Percentiles rank a stretch among this genome's conserved stretches.
phyloP scores from a whole-genome alignment of 2,113 vertebrate species.

The Muntiacus muntjak region DNA sequence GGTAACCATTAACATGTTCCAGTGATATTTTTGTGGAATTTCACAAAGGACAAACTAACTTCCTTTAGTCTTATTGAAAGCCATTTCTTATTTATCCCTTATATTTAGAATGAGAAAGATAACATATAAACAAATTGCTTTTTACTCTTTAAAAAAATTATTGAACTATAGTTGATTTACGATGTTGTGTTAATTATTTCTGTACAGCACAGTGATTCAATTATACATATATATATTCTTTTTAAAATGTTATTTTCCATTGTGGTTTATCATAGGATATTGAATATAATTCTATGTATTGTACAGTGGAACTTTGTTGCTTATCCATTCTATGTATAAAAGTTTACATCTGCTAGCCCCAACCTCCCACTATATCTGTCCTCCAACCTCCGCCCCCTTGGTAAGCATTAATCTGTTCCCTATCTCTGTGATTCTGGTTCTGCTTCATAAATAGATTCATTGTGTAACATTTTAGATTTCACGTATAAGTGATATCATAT shows the following conservation, averaged over 20 bases:
- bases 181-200: background rate
- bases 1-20: background rate
- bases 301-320: background rate
- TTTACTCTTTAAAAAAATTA: background rate
- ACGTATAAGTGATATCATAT: background rate
- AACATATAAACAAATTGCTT: background rate
- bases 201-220: background rate
- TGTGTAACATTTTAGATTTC: background rate
- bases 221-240: background rate
- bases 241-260: background rate
- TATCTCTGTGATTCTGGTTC: background rate
- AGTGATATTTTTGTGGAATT: background rate
- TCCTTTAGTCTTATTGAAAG: background rate
- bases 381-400: background rate
- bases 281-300: background rate
- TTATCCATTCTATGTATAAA: background rate
- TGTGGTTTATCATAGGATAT: background rate
- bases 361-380: background rate
- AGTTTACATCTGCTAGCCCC: background rate
- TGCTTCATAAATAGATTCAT: background rate
- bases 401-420: background rate
- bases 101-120: background rate
- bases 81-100: background rate
- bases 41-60: background rate
- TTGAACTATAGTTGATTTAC: background rate